These are phyloP conservation scores for Variabilichromis moorii DNA, from an alignment of 2,113 vertebrate species.

Conservation along the genomic window DNA sequence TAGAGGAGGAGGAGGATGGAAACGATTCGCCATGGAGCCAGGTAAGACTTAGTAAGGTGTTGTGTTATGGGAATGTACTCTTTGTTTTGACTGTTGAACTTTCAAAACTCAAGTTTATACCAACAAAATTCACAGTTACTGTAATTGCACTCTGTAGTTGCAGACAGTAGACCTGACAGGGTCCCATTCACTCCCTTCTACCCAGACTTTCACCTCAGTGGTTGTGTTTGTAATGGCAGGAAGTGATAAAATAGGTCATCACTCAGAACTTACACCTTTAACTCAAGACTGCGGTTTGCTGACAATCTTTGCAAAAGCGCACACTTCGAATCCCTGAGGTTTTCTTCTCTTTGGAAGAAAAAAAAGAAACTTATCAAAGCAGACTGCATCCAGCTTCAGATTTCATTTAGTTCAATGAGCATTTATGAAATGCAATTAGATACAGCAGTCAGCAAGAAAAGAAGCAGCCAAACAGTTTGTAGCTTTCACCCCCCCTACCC, in stretches of 20 bases:
- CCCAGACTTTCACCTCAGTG: not conserved
- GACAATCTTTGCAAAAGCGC: not conserved
- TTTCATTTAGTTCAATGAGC: constrained; percentile 40
- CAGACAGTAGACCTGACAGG: not conserved
- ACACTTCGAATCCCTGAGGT: not conserved
- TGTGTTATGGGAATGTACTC: not conserved
- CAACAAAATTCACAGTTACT: not conserved
- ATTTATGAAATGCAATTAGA: constrained; percentile 55
- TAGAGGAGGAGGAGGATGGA: not conserved
- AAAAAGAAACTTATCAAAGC: not conserved
- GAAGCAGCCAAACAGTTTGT: constrained; percentile 17
- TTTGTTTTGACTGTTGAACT: not conserved
- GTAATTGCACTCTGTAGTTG: not conserved
- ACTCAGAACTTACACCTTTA: not conserved
- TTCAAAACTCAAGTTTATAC: not conserved
- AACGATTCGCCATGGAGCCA: not conserved
- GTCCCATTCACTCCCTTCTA: not conserved
- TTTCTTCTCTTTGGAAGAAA: not conserved
- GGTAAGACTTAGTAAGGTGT: constrained; percentile 28
- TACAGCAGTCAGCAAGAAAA: constrained; percentile 25
- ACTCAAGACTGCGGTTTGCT: not conserved
- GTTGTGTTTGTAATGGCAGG: not conserved
- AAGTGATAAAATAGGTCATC: not conserved
- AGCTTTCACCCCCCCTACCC: not conserved
- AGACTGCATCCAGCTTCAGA: not conserved